Base-by-base conservation (phyloP, 2,888 invertebrate genomes). In the Ormia ochracea region DNA sequence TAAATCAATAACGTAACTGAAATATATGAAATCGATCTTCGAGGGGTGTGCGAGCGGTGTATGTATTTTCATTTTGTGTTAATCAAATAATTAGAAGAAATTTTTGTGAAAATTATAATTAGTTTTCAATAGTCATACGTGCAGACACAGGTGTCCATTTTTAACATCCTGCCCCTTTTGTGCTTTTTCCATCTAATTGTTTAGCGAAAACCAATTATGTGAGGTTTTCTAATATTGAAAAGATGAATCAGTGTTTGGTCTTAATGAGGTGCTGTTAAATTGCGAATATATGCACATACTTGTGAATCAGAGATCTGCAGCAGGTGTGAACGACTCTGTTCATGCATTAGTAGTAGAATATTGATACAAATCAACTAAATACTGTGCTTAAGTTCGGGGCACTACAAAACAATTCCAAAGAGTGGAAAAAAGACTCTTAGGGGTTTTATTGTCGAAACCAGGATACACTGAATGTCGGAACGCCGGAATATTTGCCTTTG, bases 101-200 rank as follows among this genome's bases (percentile, higher is more conserved):
- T n/a, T n/a, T n/a, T 3, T 5, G 9, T n/a, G 4, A 50, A 50
- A 33, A 61, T 14, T 56, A 48, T 38, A 65, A 58, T 74, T 48
- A 56, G 28, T 56, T 65, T 65, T 38, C 12, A 74, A 38, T 48
- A 65, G 36, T 56, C 56, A 58, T 38, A 65, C 65, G 19, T 50
- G 17, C 19, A 70, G 69, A 58, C 63, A 79, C 79, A 79, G 75
- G 79, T 79, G 79, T 50, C 69, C 17, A 43, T 61, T 43, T 61
- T 12, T 17, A n/a, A n/a, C n/a, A n/a, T n/a, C n/a, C 7, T 48
- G 41, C 54, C 21, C 4, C 61, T 41, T 45, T 61, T 61, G 48
- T 36, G 68, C 6, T n/a, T 28, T 56, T 56, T 73, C n/a, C n/a
- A n/a, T 36, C 17, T 65, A 68, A 68, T 66, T 61, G 59, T 36